Conservation (phyloP, 2,797 vertebrate species). For the Melanogrammus aeglefinus region DNA sequence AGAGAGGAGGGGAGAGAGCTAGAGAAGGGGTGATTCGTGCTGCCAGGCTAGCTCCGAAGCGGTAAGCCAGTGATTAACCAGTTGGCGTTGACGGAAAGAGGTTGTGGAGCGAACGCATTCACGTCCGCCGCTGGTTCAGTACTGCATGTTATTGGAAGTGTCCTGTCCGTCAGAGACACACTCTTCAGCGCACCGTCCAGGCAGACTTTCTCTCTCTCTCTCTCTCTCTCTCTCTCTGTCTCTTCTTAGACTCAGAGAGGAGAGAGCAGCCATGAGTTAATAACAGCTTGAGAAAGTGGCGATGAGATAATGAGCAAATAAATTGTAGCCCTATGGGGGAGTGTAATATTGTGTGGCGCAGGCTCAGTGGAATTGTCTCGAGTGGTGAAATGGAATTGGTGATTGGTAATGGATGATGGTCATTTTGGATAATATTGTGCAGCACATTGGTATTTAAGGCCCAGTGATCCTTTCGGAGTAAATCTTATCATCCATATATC, state of each 20-base stretch:
- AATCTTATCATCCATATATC: too few relatives aligned
- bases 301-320: not conserved
- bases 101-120: slow-evolving; percentile 64
- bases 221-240: slow-evolving; percentile 6
- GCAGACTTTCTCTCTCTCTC: slow-evolving; percentile 12
- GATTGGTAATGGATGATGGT: not conserved
- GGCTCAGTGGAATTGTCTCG: not conserved
- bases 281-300: not conserved
- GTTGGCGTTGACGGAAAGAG: slow-evolving; percentile 66
- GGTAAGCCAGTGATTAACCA: slow-evolving; percentile 50
- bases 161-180: slow-evolving; percentile 54
- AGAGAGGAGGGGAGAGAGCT: not conserved
- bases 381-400: not conserved
- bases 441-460: too few relatives aligned
- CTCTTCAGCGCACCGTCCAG: slow-evolving; percentile 36
- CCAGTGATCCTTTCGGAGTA: too few relatives aligned
- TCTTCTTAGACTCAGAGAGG: not conserved
- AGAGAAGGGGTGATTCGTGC: too few relatives aligned
- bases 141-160: slow-evolving; percentile 51
- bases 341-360: not conserved
- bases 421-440: not conserved
- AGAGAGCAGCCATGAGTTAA: not conserved
- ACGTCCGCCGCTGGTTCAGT: slow-evolving; percentile 40
- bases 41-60: too few relatives aligned
- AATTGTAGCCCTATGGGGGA: not conserved